Conservation (phyloP, 2,888 invertebrate species). For the Ganaspis brasiliensis region DNA sequence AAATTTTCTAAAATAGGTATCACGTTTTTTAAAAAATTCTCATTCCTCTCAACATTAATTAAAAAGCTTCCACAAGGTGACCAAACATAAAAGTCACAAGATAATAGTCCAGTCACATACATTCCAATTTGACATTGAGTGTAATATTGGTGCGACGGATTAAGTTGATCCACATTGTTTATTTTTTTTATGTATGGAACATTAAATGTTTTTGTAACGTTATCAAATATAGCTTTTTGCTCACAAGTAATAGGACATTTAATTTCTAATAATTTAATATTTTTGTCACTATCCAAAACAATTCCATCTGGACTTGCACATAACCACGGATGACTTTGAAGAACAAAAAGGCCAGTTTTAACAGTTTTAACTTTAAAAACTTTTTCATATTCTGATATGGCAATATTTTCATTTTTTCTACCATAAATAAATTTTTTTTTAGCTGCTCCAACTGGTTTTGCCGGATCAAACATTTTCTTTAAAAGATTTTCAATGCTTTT, state of each 20-base stretch:
- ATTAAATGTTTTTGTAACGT: constrained; percentile 40
- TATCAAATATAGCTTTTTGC: constrained; percentile 48
- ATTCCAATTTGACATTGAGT: constrained; percentile 55
- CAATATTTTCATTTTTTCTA: constrained; percentile 1
- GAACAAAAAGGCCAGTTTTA: constrained; percentile 30
- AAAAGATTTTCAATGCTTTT: constrained; percentile 13
- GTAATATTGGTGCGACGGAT: constrained; percentile 49
- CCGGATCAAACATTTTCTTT: constrained; percentile 6
- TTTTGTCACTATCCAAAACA: not conserved
- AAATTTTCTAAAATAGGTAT: constrained; percentile 48
- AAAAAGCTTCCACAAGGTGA: constrained; percentile 47
- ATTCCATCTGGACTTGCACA: constrained; percentile 39
- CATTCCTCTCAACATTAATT: constrained; percentile 45
- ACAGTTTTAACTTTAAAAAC: not conserved
- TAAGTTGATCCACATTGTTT: constrained; percentile 38
- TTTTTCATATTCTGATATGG: constrained; percentile 2
- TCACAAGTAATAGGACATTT: constrained; percentile 55
- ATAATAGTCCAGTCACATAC: constrained; percentile 52
- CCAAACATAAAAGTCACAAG: constrained; percentile 57
- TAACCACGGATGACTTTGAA: constrained; percentile 41
- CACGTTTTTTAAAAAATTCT: constrained; percentile 47
- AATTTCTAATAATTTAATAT: constrained; percentile 47
- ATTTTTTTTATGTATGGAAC: constrained; percentile 49
- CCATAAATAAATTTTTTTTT: constrained; percentile 1
- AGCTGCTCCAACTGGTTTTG: not conserved